These are phyloP conservation scores for Aleiodes leptofemur DNA, from an alignment of 2,888 invertebrate genomes.

Conservation along the genomic window DNA sequence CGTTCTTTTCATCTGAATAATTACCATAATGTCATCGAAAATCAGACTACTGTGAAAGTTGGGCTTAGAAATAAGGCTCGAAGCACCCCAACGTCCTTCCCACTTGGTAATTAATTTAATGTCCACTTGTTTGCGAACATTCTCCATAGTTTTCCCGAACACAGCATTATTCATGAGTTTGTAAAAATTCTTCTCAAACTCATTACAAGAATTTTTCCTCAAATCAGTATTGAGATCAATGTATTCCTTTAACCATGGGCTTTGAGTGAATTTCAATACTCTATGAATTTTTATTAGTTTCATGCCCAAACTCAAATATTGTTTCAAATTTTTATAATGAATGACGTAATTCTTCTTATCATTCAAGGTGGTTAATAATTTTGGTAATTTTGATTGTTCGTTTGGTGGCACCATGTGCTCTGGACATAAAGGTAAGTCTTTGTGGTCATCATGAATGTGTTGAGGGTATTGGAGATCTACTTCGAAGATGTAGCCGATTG, in stretches of 20 bases:
- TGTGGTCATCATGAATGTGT: slow-evolving; percentile 62
- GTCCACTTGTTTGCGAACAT: slow-evolving; percentile 62
- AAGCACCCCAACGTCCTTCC: slow-evolving; percentile 63
- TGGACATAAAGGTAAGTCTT: slow-evolving; percentile 48
- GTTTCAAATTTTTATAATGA: slow-evolving; percentile 56
- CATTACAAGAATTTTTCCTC: slow-evolving; percentile 60
- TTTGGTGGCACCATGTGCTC: slow-evolving; percentile 51
- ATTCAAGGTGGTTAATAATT: slow-evolving; percentile 57
- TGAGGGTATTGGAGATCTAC: slow-evolving; percentile 58
- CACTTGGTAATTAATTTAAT: slow-evolving; percentile 65
- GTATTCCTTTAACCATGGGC: slow-evolving; percentile 67
- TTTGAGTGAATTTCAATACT: slow-evolving; percentile 68
- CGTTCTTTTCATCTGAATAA: slow-evolving; percentile 63
- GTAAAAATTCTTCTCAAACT: slow-evolving; percentile 68
- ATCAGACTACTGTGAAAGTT: slow-evolving; percentile 63
- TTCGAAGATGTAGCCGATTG: slow-evolving; percentile 68
- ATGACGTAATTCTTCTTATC: slow-evolving; percentile 55
- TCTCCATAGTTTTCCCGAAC: slow-evolving; percentile 59
- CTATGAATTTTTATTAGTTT: slow-evolving; percentile 64
- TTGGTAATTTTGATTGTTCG: slow-evolving; percentile 41
- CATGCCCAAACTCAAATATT: slow-evolving; percentile 58
- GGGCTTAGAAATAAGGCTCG: slow-evolving; percentile 61
- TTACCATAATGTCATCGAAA: slow-evolving; percentile 67
- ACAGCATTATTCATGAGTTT: slow-evolving; percentile 66
- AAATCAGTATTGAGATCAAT: slow-evolving; percentile 70